These are phyloP conservation scores for Ctenomys sociabilis DNA, from an alignment of 2,113 vertebrate genomes.

Conservation along the genomic window DNA sequence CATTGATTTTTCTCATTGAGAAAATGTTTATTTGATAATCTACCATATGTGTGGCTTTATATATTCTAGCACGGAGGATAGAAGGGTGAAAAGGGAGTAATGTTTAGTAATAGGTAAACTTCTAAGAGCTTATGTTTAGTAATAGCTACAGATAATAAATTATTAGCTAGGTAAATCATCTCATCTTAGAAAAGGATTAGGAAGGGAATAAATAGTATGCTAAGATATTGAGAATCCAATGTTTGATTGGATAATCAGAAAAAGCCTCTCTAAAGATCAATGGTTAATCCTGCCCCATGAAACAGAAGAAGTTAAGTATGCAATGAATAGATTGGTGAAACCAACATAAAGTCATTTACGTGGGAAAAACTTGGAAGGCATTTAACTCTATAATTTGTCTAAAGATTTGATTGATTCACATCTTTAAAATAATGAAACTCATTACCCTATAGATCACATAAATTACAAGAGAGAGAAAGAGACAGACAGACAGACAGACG, in stretches of 20 bases:
- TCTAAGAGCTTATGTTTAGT: background rate
- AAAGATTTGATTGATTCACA: background rate
- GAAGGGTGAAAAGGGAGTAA: background rate
- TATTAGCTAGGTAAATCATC: background rate
- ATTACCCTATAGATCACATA: background rate
- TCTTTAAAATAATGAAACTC: constrained; percentile 25
- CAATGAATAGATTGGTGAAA: background rate
- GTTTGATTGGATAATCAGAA: background rate
- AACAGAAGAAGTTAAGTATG: background rate
- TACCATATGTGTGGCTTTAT: background rate
- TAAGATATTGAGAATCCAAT: background rate
- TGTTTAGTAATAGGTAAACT: background rate
- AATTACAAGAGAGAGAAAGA: background rate
- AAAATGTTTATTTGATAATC: background rate
- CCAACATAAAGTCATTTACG: background rate
- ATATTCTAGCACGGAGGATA: background rate
- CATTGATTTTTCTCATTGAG: constrained; percentile 49
- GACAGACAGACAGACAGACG: too few species aligned
- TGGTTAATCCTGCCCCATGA: background rate
- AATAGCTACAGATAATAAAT: background rate
- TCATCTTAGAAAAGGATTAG: background rate
- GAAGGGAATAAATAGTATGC: background rate
- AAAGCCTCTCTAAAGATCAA: background rate
- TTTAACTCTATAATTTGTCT: constrained; percentile 4
- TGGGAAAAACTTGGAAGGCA: background rate